phyloP scores from a whole-genome alignment of 2,888 invertebrate species.

The Toxonevra muliebris region DNA sequence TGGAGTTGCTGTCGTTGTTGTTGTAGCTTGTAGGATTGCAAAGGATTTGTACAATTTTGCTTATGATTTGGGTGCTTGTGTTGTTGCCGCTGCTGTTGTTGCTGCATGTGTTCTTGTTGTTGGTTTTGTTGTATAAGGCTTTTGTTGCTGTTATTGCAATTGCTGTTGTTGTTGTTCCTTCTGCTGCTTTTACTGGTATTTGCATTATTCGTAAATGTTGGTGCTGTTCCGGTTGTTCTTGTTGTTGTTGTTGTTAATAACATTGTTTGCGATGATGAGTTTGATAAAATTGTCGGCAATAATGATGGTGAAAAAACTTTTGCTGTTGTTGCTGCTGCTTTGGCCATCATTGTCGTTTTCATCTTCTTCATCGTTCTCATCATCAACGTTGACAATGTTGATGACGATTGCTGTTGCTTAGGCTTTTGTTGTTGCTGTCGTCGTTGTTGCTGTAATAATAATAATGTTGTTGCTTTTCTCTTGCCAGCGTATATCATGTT shows the following conservation, averaged over 20 bases:
- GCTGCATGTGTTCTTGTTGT: background rate
- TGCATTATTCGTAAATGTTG: slow-evolving; percentile 41
- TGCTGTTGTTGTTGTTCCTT: slow-evolving; percentile 34
- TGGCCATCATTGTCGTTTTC: background rate
- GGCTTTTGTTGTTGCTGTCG: slow-evolving; percentile 33
- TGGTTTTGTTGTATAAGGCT: slow-evolving; percentile 3
- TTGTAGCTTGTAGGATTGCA: slow-evolving; percentile 3
- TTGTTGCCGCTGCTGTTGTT: too few relatives aligned
- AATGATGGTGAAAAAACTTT: slow-evolving; percentile 18
- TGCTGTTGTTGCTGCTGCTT: slow-evolving; percentile 20
- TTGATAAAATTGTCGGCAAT: slow-evolving; percentile 8
- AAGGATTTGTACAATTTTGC: slow-evolving; percentile 1
- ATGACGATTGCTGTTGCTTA: slow-evolving; percentile 46
- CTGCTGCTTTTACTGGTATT: slow-evolving; percentile 34
- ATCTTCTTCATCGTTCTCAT: too few relatives aligned
- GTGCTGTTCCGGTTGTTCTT: slow-evolving; percentile 43
- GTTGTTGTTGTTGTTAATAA: slow-evolving; percentile 44
- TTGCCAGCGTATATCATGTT: slow-evolving; percentile 29
- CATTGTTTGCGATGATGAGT: slow-evolving; percentile 29
- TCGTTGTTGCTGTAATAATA: slow-evolving; percentile 7
- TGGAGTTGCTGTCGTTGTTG: slow-evolving; percentile 31
- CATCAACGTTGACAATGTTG: background rate
- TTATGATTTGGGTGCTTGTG: too few relatives aligned
- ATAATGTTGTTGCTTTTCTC: background rate
- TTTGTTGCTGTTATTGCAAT: slow-evolving; percentile 30